phyloP scores from a whole-genome alignment of 2,888 invertebrate species.

The Clivina fossor region DNA sequence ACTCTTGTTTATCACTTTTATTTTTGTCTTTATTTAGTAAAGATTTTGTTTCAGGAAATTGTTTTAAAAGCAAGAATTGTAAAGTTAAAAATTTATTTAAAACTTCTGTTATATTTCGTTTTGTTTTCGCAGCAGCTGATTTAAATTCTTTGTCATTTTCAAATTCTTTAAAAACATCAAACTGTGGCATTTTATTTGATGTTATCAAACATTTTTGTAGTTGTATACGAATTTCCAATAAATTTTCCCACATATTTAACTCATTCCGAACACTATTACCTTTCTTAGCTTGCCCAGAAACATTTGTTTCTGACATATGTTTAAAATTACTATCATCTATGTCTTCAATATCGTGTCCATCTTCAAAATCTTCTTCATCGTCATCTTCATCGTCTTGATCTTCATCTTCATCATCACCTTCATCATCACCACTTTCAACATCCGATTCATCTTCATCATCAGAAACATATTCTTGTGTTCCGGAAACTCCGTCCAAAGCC shows the following conservation, averaged over 20 bases:
- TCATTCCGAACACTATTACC: slow-evolving; percentile 71
- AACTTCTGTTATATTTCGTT: slow-evolving; percentile 59
- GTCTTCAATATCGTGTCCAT: slow-evolving; percentile 37
- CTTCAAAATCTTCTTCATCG: slow-evolving; percentile 36
- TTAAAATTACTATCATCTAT: slow-evolving; percentile 53
- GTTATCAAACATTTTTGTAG: slow-evolving; percentile 77
- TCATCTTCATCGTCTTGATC: slow-evolving; percentile 31
- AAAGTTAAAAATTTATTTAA: slow-evolving; percentile 66
- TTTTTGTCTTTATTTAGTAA: slow-evolving; percentile 47
- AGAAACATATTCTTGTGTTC: slow-evolving; percentile 22
- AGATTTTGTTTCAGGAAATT: slow-evolving; percentile 70
- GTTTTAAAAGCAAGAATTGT: slow-evolving; percentile 62
- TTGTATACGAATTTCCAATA: slow-evolving; percentile 85
- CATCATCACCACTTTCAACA: slow-evolving; percentile 26
- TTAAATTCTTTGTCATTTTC: slow-evolving; percentile 55
- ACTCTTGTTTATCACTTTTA: slow-evolving; percentile 48
- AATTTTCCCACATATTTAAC: slow-evolving; percentile 77
- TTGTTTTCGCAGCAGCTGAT: slow-evolving; percentile 57
- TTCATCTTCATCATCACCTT: slow-evolving; percentile 21
- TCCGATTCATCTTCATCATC: slow-evolving; percentile 32
- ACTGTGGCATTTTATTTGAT: slow-evolving; percentile 78
- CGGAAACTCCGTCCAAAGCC: slow-evolving; percentile 24
- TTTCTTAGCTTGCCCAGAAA: slow-evolving; percentile 63
- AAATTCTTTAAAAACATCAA: slow-evolving; percentile 56
- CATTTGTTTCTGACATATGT: slow-evolving; percentile 59